Conservation (phyloP, 2,113 vertebrate species). For the Cynopterus brachyotis region DNA sequence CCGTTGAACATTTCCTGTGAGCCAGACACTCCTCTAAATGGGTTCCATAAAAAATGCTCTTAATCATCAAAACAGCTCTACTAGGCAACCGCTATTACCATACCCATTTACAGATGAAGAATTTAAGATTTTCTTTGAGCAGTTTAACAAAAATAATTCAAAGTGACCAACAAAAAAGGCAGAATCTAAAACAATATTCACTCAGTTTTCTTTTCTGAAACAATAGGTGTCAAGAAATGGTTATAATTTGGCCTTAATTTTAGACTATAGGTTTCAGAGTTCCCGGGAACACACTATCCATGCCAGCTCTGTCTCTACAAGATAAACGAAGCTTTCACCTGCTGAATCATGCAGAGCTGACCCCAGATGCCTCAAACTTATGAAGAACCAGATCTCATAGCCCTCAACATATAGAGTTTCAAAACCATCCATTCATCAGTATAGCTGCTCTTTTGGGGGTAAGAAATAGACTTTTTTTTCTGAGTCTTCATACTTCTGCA, state of each 20-base stretch:
- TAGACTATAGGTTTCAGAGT: background rate
- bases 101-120: background rate
- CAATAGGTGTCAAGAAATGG: background rate
- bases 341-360: background rate
- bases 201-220: background rate
- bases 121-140: background rate
- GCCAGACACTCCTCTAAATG: background rate
- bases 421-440: background rate
- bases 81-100: background rate
- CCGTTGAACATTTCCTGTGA: background rate
- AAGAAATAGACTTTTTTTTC: background rate
- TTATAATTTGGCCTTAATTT: background rate
- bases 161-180: background rate
- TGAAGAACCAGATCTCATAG: background rate
- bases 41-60: background rate
- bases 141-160: background rate
- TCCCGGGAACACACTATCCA: background rate
- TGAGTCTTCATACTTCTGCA: background rate
- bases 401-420: background rate
- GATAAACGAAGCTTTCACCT: background rate
- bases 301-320: background rate
- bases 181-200: background rate
- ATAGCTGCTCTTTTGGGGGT: background rate
- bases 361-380: background rate
- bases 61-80: background rate